Base-by-base conservation (phyloP, 2,888 invertebrate species). In the Xanthia icteritia region DNA sequence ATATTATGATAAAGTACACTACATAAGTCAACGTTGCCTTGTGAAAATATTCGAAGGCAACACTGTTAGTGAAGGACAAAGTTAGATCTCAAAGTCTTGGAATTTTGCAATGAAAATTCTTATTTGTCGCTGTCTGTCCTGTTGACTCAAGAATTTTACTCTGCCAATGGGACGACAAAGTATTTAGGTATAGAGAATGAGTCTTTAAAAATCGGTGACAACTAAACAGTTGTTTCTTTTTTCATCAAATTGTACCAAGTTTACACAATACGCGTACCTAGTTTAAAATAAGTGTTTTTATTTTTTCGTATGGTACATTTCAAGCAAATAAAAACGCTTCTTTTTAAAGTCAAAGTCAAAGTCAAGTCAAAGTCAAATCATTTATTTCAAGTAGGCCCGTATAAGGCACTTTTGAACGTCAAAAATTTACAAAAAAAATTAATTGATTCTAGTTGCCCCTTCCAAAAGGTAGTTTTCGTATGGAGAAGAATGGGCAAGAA, bases 61-160 rank as follows among this genome's bases (percentile, higher is more conserved):
- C 61, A n/a, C 42, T n/a, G 36, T 36, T 45, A 56, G 9, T 31
- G 9, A 84, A 56, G 39, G 36, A 67, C 69, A 39, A 58, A 39
- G 68, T 79, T 69, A 65, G 17, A 48, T 71, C 66, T 56, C 60
- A 54, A 67, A 64, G 54, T 64, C 70, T 74, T 64, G 54, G 82
- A 82, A 85, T 82, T 85, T 73, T 70, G 54, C 81, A 82, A 82
- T 82, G 76, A 85, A 82, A 71, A 81, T 82, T 82, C 82, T 82
- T 81, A 63, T 71, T 85, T 61, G 70, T 39, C 39, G 36, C 61
- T 75, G 82, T 67, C 85, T 64, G 58, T 71, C 70, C 54, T 60
- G 61, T 80, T 39, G 56, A 27, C 68, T 42, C 64, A 45, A 63
- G 69, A 75, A 71, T 81, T 73, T 54, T 36, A 23, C 15, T 8